Base-by-base conservation (phyloP, 1,140 invertebrate genomes). In the fruit fly (Drosophila melanogaster) region DNA sequence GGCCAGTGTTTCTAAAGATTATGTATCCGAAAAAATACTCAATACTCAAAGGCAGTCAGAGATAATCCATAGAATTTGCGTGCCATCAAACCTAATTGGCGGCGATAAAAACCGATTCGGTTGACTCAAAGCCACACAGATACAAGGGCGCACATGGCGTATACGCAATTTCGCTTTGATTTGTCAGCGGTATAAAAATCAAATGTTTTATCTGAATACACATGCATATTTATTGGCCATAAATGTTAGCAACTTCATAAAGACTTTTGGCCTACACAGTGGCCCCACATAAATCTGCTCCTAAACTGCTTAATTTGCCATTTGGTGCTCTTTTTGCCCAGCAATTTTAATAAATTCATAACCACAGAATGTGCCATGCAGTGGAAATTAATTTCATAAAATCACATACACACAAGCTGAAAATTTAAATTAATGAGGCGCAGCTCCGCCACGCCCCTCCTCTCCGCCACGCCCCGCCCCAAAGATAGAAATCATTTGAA, bases 261-360 rank as follows among this genome's bases (percentile, higher is more conserved):
- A 70, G 26, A 43, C 38, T 33, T 24, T 49, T 14, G 26, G 58
- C 56, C 24, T 17, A 35, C 10, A 30, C 44, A 66, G 55, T 66
- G 46, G 46, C 10, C 33, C 41, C 47, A 43, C 26, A 70, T 70
- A 70, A 70, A 70, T 70, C 64, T 49, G 50, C 50, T 70, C 51
- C 50, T 69, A 70, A 70, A 70, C 66, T 56, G 66, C 64, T 70
- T 70, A 70, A 70, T 70, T 70, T 70, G 66, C 66, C 66, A 70
- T 70, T 70, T 26, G 66, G 64, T 70, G 66, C 66, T 69, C 64
- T 70, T 70, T 70, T 69, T 69, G 66, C 33, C 26, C 49, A 56
- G 14, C 50, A 64, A 70, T 56, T 70, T 70, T 70, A 70, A 70
- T 70, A 70, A 69, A 69, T 70, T 69, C 64, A 70, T 70, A 70